phyloP scores from a whole-genome alignment of 2,797 vertebrate genomes.

The Clarias fuscus region DNA sequence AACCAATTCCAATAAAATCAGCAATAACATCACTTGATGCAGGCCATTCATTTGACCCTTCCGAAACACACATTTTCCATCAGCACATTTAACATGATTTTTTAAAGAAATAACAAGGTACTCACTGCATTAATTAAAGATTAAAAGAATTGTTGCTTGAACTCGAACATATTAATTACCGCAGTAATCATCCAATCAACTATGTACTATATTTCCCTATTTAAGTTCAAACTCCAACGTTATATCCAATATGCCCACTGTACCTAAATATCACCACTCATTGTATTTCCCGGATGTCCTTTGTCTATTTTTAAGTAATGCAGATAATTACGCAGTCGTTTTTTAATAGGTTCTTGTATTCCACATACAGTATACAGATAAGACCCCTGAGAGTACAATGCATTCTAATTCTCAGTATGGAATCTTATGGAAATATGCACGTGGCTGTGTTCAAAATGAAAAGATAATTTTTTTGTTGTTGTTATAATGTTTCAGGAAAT shows the following conservation, averaged over 20 bases:
- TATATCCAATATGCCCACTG: not conserved
- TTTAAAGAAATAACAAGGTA: too few species aligned
- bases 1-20: too few species aligned
- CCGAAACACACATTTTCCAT: too few species aligned
- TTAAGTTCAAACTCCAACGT: not conserved
- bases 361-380: not conserved
- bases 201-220: too few species aligned
- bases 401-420: not conserved
- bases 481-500: constrained; percentile 21
- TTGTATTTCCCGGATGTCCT: not conserved
- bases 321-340: not conserved
- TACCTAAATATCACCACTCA: not conserved
- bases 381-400: not conserved
- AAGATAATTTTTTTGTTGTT: not conserved
- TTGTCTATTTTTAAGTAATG: not conserved
- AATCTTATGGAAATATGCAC: not conserved
- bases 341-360: not conserved
- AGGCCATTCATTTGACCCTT: too few species aligned
- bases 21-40: too few species aligned
- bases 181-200: too few species aligned
- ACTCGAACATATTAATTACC: too few species aligned
- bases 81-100: too few species aligned
- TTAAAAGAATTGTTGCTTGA: too few species aligned
- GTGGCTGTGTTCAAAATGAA: constrained; percentile 5
- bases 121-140: too few species aligned